These are phyloP conservation scores for Rhinogobius similis DNA, from an alignment of 2,113 vertebrate species.

Conservation along the genomic window DNA sequence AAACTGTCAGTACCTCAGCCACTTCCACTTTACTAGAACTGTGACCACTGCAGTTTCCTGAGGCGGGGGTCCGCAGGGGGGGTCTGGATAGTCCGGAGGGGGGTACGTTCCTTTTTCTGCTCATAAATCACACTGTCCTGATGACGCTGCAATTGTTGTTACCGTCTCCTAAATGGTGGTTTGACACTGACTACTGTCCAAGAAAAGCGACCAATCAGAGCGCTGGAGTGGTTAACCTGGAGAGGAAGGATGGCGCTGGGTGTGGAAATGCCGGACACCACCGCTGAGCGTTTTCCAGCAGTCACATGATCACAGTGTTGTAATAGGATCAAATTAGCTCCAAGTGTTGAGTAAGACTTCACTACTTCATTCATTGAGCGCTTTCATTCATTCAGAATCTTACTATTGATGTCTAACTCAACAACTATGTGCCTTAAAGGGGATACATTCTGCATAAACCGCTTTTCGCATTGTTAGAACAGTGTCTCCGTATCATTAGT, in stretches of 20 bases:
- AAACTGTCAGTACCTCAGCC: slow-evolving; percentile 31
- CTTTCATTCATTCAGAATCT: not conserved
- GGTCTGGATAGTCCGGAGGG: too few relatives aligned
- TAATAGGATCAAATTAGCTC: not conserved
- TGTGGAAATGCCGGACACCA: slow-evolving; percentile 55
- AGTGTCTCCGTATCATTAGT: too few relatives aligned
- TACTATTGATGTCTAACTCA: not conserved
- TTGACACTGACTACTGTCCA: slow-evolving; percentile 65
- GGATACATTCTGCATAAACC: too few relatives aligned
- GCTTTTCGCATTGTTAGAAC: too few relatives aligned
- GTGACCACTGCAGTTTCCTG: slow-evolving; percentile 67
- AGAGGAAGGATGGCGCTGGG: slow-evolving; percentile 28
- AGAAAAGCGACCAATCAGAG: slow-evolving; percentile 43
- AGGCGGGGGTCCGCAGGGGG: slow-evolving; percentile 49
- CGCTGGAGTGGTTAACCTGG: slow-evolving; percentile 44
- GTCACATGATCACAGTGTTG: slow-evolving; percentile 6
- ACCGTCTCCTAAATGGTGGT: slow-evolving; percentile 31
- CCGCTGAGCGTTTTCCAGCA: not conserved
- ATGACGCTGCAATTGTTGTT: slow-evolving; percentile 76
- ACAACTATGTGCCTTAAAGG: too few relatives aligned
- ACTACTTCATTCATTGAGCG: not conserved
- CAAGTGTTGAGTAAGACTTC: not conserved
- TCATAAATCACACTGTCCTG: slow-evolving; percentile 68
- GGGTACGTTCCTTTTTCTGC: slow-evolving; percentile 65
- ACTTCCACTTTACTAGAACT: slow-evolving; percentile 54